Conservation (phyloP, 2,888 invertebrate species). For the Ptilodon capucinus region DNA sequence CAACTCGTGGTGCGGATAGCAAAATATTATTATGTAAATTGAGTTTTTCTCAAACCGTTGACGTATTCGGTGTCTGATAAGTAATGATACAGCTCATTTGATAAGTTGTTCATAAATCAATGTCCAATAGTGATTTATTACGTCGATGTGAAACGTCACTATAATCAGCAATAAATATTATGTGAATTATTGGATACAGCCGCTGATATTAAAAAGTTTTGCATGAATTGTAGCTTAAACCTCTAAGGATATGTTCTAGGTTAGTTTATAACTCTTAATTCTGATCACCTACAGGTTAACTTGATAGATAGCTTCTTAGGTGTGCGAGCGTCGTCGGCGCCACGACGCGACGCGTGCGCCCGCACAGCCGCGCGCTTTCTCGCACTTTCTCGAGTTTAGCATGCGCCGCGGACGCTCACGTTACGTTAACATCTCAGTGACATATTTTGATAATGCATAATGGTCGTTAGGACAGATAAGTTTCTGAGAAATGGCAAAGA, state of each 20-base stretch:
- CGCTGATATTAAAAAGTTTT: too few species aligned
- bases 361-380: slow-evolving; percentile 53
- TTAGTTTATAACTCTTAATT: neutral
- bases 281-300: neutral
- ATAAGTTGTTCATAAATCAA: neutral
- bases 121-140: neutral
- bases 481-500: neutral
- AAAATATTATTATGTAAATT: neutral
- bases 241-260: too few species aligned
- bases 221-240: too few species aligned
- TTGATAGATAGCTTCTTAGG: neutral
- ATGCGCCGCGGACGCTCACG: slow-evolving; percentile 44
- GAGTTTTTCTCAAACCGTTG: neutral
- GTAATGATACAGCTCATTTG: neutral
- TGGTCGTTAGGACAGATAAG: neutral
- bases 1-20: neutral
- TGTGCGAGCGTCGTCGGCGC: slow-evolving; percentile 15
- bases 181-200: too few species aligned
- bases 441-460: slow-evolving; percentile 7
- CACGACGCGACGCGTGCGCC: slow-evolving; percentile 15
- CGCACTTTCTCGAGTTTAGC: slow-evolving; percentile 67
- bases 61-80: neutral
- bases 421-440: slow-evolving; percentile 23
- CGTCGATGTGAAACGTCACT: neutral
- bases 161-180: neutral